These are phyloP conservation scores for Pionites leucogaster DNA, from an alignment of 2,113 vertebrate species.

Conservation along the genomic window DNA sequence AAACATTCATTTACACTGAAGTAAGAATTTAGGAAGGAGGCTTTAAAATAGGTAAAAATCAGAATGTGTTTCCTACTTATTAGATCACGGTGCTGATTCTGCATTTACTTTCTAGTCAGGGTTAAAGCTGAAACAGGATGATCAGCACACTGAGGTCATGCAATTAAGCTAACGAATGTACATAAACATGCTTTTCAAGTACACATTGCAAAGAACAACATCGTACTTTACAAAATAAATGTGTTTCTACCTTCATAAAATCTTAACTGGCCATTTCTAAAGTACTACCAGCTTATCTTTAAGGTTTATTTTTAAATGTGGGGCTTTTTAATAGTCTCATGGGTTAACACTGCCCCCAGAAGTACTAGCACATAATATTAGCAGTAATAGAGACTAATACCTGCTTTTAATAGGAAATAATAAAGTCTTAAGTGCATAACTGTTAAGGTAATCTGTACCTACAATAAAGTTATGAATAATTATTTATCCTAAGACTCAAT, in stretches of 20 bases:
- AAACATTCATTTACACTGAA: background rate
- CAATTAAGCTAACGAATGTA: fast-evolving
- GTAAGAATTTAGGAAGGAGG: background rate
- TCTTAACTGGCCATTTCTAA: background rate
- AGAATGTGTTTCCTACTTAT: background rate
- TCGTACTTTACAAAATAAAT: background rate
- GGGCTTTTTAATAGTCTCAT: background rate
- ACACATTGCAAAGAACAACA: background rate
- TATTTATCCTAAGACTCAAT: background rate
- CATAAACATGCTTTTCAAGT: background rate
- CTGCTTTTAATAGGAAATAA: background rate
- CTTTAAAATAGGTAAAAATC: background rate
- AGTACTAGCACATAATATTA: background rate
- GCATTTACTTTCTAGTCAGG: background rate
- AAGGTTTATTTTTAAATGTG: background rate
- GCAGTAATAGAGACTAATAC: background rate
- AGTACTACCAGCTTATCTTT: background rate
- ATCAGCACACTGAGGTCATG: background rate
- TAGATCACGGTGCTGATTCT: background rate
- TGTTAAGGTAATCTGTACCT: background rate
- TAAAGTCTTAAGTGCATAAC: background rate
- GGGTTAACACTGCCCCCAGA: background rate
- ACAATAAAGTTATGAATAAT: background rate
- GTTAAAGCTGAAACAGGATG: background rate
- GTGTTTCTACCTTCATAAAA: background rate